Conservation (phyloP, 2,797 vertebrate genomes). For the Crossoptilon crossoptilon region DNA sequence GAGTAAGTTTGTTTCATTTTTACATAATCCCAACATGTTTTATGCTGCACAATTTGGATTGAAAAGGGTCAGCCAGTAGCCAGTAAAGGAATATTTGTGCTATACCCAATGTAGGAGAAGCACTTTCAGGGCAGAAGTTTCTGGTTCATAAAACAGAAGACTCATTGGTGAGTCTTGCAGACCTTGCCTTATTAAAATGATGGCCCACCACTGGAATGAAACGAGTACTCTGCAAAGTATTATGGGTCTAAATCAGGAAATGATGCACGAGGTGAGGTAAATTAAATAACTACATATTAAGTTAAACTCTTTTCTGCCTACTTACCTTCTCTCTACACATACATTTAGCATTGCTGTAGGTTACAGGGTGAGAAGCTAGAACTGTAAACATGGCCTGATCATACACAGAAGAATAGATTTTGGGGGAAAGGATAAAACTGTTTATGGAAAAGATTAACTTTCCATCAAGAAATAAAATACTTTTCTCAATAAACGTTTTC, state of each 20-base stretch:
- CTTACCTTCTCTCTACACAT: constrained; percentile 43
- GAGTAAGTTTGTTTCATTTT: background rate
- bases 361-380: background rate
- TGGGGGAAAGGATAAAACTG: background rate
- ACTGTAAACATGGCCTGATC: background rate
- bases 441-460: background rate
- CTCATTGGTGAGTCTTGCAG: background rate
- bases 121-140: constrained; percentile 36
- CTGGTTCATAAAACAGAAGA: constrained; percentile 56
- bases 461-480: background rate
- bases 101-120: background rate
- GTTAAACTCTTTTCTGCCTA: constrained; percentile 63
- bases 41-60: background rate
- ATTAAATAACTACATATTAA: constrained; percentile 63
- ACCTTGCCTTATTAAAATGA: constrained; percentile 49
- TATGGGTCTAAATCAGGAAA: constrained; percentile 57
- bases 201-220: constrained; percentile 47
- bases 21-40: background rate
- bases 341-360: constrained; percentile 1
- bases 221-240: constrained; percentile 12
- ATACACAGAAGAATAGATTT: background rate
- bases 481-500: background rate
- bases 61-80: background rate
- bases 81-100: background rate
- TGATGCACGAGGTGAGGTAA: constrained; percentile 59